Conservation (phyloP, 2,797 vertebrate species). For the Liasis olivaceus region DNA sequence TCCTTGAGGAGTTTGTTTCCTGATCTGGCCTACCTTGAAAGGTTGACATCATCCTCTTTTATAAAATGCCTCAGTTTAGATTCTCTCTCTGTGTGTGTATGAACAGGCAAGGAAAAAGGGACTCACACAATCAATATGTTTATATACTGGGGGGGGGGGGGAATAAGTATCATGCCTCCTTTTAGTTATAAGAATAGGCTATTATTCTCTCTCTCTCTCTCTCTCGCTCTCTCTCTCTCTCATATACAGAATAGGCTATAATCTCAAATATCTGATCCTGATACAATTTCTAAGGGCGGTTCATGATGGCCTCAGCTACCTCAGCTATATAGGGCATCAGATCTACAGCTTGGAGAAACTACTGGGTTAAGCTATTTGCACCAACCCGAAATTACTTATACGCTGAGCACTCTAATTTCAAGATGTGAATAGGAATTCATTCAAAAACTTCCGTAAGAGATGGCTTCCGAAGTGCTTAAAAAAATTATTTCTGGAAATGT, state of each 20-base stretch:
- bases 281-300: background rate
- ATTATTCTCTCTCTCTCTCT: no score
- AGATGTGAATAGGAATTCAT: background rate
- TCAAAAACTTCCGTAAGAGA: conserved; percentile 4
- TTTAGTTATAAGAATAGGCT: no score
- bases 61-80: background rate
- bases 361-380: background rate
- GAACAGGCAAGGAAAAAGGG: background rate
- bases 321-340: background rate
- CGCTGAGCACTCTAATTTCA: no score
- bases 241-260: background rate
- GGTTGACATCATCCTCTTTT: background rate
- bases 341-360: background rate
- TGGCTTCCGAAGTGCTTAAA: conserved; percentile 5
- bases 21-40: background rate
- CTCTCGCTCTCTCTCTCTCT: fast-evolving
- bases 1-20: background rate
- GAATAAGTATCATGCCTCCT: no score
- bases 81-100: background rate
- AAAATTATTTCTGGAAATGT: conserved; percentile 56
- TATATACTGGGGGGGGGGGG: background rate
- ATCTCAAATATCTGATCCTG: background rate
- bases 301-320: background rate
- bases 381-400: background rate
- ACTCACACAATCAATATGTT: background rate